Conservation (phyloP, 2,113 vertebrate species). For the Aegotheles bennettii region DNA sequence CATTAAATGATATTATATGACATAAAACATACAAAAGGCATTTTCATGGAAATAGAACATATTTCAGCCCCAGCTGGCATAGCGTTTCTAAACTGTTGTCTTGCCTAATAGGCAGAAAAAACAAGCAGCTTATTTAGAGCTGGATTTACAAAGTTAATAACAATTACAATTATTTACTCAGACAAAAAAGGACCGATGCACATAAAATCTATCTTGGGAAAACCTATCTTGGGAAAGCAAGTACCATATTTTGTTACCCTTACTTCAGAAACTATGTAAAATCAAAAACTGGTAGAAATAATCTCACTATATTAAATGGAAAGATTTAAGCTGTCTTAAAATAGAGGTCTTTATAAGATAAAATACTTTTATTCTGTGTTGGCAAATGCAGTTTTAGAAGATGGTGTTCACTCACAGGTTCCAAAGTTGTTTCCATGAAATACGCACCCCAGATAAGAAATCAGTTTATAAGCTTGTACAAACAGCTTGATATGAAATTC, state of each 20-base stretch:
- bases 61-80: not conserved
- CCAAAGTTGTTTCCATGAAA: not conserved
- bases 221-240: not conserved
- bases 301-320: not conserved
- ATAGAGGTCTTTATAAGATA: not conserved
- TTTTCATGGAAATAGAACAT: slow-evolving; percentile 31
- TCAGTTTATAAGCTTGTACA: not conserved
- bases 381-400: not conserved
- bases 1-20: slow-evolving; percentile 31
- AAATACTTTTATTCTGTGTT: not conserved
- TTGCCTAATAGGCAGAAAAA: slow-evolving; percentile 45
- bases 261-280: not conserved
- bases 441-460: not conserved
- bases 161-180: slow-evolving; percentile 40
- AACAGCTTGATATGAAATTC: not conserved
- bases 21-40: slow-evolving; percentile 54
- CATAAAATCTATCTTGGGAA: no score
- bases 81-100: slow-evolving; percentile 32
- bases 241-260: not conserved
- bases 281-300: not conserved
- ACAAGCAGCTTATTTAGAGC: slow-evolving; percentile 42
- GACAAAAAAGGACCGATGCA: not conserved
- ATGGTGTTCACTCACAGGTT: not conserved
- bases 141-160: slow-evolving; percentile 54
- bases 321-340: not conserved